Evolutionary conservation across 2,888 invertebrate genomes (phyloP).

Genomic region (Geophilus truncorum): DNA sequence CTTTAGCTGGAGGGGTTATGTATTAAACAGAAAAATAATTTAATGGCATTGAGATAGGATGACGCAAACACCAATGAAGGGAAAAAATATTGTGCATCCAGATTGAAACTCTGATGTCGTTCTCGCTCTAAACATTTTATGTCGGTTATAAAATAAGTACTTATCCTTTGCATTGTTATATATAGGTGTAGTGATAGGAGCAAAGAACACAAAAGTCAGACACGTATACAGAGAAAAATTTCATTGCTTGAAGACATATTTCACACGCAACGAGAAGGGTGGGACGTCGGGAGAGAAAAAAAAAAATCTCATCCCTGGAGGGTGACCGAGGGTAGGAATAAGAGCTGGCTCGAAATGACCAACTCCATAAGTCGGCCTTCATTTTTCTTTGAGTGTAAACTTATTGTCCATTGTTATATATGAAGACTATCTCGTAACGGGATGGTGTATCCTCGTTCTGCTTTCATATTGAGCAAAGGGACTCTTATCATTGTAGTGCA

Average conservation of each 20-base stretch:
- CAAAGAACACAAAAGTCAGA: conserved; percentile 16
- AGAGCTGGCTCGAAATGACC: background rate
- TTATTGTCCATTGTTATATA: conserved; percentile 5
- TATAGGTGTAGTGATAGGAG: conserved; percentile 16
- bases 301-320: background rate
- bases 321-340: background rate
- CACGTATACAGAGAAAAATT: background rate
- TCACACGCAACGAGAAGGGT: background rate
- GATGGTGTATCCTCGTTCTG: background rate
- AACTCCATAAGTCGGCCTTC: conserved; percentile 8
- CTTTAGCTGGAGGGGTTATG: too few relatives aligned
- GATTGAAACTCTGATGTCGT: conserved; percentile 5
- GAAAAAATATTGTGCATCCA: background rate
- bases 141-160: conserved; percentile 10
- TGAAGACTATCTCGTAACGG: background rate
- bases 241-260: background rate
- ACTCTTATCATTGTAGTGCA: conserved; percentile 1
- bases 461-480: background rate
- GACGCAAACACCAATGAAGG: background rate
- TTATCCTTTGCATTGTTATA: conserved; percentile 20
- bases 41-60: background rate
- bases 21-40: too few relatives aligned
- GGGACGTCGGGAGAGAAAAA: background rate
- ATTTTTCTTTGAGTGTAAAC: conserved; percentile 20
- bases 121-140: conserved; percentile 7